phyloP scores from a whole-genome alignment of 2,888 invertebrate genomes.

The Marasmarcha lunaedactyla region DNA sequence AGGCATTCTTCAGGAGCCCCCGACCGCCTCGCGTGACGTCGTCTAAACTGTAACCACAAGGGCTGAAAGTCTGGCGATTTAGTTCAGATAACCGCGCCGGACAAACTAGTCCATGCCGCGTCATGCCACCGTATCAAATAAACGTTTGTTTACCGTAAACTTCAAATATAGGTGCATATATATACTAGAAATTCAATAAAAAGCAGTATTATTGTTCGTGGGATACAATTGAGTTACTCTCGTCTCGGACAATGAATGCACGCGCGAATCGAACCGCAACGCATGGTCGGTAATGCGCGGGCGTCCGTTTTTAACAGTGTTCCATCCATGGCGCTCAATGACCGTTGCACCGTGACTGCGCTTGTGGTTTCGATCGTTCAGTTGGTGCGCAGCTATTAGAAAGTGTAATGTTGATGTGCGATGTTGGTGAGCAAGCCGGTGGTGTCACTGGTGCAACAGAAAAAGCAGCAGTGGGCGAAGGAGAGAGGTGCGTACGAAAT shows the following conservation, averaged over 20 bases:
- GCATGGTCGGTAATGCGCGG: conserved; percentile 41
- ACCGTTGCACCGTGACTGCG: conserved; percentile 58
- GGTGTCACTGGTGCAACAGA: conserved; percentile 84
- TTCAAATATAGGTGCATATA: no score
- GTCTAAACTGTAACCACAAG: conserved; percentile 49
- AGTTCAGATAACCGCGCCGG: conserved; percentile 28
- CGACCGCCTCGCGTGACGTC: conserved; percentile 45
- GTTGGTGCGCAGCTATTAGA: conserved; percentile 60
- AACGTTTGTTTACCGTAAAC: no score
- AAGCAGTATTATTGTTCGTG: conserved; percentile 20
- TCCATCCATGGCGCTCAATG: conserved; percentile 46
- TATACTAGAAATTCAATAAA: no score
- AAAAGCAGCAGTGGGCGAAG: conserved; percentile 92
- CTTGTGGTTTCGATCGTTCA: conserved; percentile 43
- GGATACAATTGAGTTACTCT: conserved; percentile 35
- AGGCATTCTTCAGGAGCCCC: conserved; percentile 56
- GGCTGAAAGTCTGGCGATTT: conserved; percentile 29
- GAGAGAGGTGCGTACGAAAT: conserved; percentile 80
- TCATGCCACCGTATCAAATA: no score
- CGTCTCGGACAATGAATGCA: conserved; percentile 54
- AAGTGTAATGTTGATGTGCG: conserved; percentile 56
- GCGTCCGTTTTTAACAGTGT: conserved; percentile 53
- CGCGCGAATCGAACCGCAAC: conserved; percentile 56
- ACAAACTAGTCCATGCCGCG: background rate
- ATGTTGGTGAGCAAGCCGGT: conserved; percentile 65